These are phyloP conservation scores for Tromatobia lineatoria DNA, from an alignment of 2,888 invertebrate genomes.

Conservation along the genomic window DNA sequence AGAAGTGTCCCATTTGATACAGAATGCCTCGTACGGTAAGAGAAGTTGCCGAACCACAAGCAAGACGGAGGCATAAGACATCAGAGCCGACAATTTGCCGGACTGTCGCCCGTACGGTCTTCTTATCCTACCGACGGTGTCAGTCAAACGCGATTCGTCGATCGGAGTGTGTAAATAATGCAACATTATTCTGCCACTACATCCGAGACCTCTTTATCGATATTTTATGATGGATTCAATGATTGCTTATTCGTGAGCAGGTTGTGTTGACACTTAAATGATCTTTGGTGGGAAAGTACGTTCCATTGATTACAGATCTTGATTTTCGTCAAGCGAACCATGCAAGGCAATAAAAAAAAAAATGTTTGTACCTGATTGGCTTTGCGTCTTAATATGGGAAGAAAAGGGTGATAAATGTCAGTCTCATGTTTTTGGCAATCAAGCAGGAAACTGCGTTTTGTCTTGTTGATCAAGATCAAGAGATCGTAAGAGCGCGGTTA, in stretches of 20 bases:
- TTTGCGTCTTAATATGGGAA: not conserved
- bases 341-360: not conserved
- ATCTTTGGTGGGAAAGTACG: not conserved
- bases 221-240: constrained; percentile 9
- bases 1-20: too few species aligned
- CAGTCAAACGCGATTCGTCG: constrained; percentile 51
- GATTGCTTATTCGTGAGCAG: not conserved
- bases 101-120: constrained; percentile 12
- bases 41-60: constrained; percentile 4
- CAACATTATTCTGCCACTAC: constrained; percentile 26
- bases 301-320: not conserved
- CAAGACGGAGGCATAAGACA: constrained; percentile 42
- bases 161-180: constrained; percentile 17
- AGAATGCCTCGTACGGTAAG: not conserved
- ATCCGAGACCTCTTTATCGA: constrained; percentile 7
- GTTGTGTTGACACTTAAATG: not conserved
- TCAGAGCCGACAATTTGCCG: constrained; percentile 57
- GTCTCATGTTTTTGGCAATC: not conserved
- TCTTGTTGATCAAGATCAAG: not conserved
- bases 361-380: not conserved
- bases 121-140: constrained; percentile 24
- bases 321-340: not conserved
- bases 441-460: not conserved
- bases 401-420: not conserved
- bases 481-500: not conserved